Evolutionary conservation across 2,113 vertebrate species (phyloP), one percentile per base, ranked within the genome.

Genomic region (Aegotheles bennettii): DNA sequence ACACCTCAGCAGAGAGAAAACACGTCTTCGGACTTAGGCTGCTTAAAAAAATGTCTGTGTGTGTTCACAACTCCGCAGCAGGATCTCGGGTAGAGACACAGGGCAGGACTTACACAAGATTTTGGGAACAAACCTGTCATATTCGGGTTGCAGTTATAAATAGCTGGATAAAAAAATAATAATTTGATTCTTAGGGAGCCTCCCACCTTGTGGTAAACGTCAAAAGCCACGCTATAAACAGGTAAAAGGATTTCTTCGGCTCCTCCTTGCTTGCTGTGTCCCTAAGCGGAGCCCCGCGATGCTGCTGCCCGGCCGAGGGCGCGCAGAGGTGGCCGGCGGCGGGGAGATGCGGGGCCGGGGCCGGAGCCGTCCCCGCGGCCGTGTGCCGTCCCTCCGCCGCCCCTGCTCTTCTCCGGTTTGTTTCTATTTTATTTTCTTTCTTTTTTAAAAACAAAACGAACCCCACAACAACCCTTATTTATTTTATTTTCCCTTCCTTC

Each of bases 191-290:
- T 84, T 31, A 38, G 59, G 50, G 35, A 75, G 29, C 15, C 60
- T 81, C 89, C 78, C 77, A 57, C 45, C 71, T 76, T 16, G 16
- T 73, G 93, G n/a, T 53, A 90, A 91, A 43, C 11, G 35, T 45
- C 71, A 51, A 71, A 79, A 77, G 25, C 28, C 45, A 74, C 42
- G 4, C 24, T 75, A 54, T 76, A 56, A 78, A 8, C 13, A 70
- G 51, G 71, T 73, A 90, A 91, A 92, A 53, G 70, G 50, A 94
- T 95, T 67, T 59, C 51, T 67, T 38, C 7, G 67, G 50, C 18
- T 61, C 86, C 54, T 85, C 59, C 29, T 57, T 43, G 36, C 60
- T 64, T 28, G n/a, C 93, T 47, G 24, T 42, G 16, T 64, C 53
- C 80, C 26, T 14, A 21, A 26, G 33, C 0, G 5, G 31, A 67